A percentile compares a stretch with the other conserved stretches of the same genome.
These are phyloP conservation scores for Amphipoea lucens DNA, from an alignment of 2,888 invertebrate genomes.

Conservation along the genomic window DNA sequence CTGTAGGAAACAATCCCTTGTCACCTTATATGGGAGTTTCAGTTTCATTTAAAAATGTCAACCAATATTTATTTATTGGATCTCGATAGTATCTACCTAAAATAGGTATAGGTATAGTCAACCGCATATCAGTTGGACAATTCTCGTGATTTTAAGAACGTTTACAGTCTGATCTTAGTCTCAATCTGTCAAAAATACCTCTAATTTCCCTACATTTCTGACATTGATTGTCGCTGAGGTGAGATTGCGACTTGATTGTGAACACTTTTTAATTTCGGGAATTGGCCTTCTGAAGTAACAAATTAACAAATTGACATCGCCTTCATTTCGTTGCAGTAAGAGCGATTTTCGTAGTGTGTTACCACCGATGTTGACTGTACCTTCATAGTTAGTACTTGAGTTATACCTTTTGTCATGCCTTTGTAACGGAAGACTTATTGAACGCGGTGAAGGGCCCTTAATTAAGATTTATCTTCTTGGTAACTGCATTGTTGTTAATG, in stretches of 20 bases:
- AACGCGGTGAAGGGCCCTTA: slow-evolving; percentile 31
- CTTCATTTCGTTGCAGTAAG: background rate
- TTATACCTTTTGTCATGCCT: slow-evolving; percentile 42
- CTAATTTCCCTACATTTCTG: background rate
- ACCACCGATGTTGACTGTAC: background rate
- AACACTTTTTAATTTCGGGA: background rate
- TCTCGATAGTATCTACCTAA: background rate
- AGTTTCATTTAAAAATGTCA: slow-evolving; percentile 41
- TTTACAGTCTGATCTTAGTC: background rate
- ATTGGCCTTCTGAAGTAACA: background rate
- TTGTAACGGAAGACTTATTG: slow-evolving; percentile 30
- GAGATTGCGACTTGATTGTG: no score
- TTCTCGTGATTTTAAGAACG: background rate
- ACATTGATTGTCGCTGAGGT: background rate
- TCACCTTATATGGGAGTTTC: slow-evolving; percentile 19
- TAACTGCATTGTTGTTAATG: slow-evolving; percentile 9
- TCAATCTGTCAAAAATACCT: background rate
- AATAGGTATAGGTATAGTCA: background rate
- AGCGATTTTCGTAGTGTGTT: background rate
- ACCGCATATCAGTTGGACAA: background rate
- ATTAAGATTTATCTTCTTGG: slow-evolving; percentile 40
- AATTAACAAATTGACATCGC: background rate
- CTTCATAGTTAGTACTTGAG: background rate
- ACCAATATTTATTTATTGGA: slow-evolving; percentile 14
- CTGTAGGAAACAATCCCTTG: slow-evolving; percentile 27